Evolutionary conservation across 2,113 vertebrate species (phyloP), one percentile per base, ranked within the genome.

Genomic region (Apaloderma vittatum): DNA sequence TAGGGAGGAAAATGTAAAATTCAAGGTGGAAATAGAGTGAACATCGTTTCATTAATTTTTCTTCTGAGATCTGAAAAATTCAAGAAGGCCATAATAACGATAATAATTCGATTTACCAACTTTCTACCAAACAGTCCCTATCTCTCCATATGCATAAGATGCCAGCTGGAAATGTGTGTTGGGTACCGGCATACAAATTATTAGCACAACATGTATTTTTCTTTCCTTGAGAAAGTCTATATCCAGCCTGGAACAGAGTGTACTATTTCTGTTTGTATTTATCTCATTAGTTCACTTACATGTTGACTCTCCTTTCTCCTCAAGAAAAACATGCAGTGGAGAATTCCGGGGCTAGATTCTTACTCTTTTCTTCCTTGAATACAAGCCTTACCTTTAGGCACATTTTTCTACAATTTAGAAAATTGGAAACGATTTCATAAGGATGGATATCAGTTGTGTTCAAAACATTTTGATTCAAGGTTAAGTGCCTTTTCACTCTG

Each of bases 181-280:
- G 80, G 40, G 61, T 84, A 49, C 88, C 81, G 80, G 71, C 57
- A 84, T n/a, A 34, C 20, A 79, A 63, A 85, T 94, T 83, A 90
- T 78, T 61, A 91, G 62, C 68, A 91, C 62, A 73, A 92, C 66
- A 75, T 34, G 45, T 88, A 54, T 90, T 80, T 92, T 94, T 61
- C 37, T 82, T 77, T 59, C 88, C 88, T 89, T 0, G 0, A 65
- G 49, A 76, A 82, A 43, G 32, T 74, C 34, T 89, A 49, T 76
- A 68, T 68, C 66, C 67, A 72, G 76, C 52, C 58, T 86, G 77
- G 95, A 95, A 96, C 93, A 93, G 72, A 51, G 62, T 76, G 95
- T 94, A 46, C 90, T 70, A 80, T 82, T 75, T 73, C 59, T 51
- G 36, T 70, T 79, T 8, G 14, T 89, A 57, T 93, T 96, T 91